Conservation (phyloP, 2,797 vertebrate species). For the Rhynchotus rufescens region DNA sequence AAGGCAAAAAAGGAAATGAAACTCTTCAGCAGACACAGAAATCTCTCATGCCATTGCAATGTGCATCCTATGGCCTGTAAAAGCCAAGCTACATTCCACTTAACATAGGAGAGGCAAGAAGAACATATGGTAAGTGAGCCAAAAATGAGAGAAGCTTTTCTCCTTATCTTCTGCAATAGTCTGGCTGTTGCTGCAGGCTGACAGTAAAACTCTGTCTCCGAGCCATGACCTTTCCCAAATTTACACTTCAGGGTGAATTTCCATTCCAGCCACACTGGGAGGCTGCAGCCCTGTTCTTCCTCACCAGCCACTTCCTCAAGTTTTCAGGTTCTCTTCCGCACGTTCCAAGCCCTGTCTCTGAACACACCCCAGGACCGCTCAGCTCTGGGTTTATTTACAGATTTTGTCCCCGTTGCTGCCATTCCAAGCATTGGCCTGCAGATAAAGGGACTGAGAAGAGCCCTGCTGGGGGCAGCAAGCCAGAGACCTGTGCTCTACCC, state of each 20-base stretch:
- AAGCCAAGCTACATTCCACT: neutral
- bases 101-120: neutral
- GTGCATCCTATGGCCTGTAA: too few species aligned
- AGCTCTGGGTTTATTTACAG: constrained; percentile 67
- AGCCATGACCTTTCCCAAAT: neutral
- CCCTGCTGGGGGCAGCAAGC: neutral
- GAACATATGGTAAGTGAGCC: neutral
- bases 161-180: neutral
- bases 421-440: constrained; percentile 46
- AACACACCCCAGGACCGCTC: constrained; percentile 37
- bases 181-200: neutral
- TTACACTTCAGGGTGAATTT: neutral
- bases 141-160: neutral
- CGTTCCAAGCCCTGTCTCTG: constrained; percentile 25
- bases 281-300: constrained; percentile 27
- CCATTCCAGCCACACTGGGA: neutral
- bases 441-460: neutral
- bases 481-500: neutral
- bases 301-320: constrained; percentile 46
- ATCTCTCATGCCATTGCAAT: neutral
- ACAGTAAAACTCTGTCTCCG: neutral
- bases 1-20: neutral
- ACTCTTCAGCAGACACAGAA: neutral
- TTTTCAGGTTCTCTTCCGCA: constrained; percentile 18
- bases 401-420: constrained; percentile 57